Evolutionary conservation across 2,888 invertebrate species (phyloP), one percentile per base, ranked within the genome.

Genomic region (Cataglyphis altisquamis): DNA sequence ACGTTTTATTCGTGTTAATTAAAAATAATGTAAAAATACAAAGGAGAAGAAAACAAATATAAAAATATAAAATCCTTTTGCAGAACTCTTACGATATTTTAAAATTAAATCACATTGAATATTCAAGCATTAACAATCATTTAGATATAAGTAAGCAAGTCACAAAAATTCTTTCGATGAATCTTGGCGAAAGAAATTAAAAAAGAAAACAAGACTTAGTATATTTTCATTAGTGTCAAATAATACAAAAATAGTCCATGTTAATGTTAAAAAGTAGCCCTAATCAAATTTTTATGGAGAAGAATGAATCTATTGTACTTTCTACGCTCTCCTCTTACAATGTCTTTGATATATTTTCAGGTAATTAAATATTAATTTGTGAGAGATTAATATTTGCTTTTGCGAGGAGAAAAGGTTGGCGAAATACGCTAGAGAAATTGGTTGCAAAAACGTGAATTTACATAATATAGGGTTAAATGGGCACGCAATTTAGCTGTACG

Each of bases 311-410:
- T 45, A 57, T 5, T 32, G 32, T 32, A 32, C 18, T 39, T 25
- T n/a, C 25, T 39, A 48, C 18, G 21, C 9, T 63, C 52, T 12
- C 18, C 12, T n/a, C 55, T 57, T 57, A 57, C 5, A 29, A 67
- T 9, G 18, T 48, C 3, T 52, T 52, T n/a, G 12, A 12, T 66
- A 57, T 41, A 67, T 77, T 39, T 68, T 41, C 21, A 68, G 57
- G 41, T 57, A 57, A 77, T 77, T 77, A 77, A 77, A 68, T 15
- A 55, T 77, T 68, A 67, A 68, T 68, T 68, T 57, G 57, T 15
- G 57, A 52, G 55, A 67, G 36, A 39, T 77, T 66, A 77, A 77
- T 77, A 66, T 57, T 67, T 41, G 77, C 75, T 55, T 67, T 77
- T 57, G 55, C 55, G 21, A n/a, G 55, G 25, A 12, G 48, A 52